Conservation (phyloP, 2,113 vertebrate genomes). For the Phoenicopterus ruber region DNA sequence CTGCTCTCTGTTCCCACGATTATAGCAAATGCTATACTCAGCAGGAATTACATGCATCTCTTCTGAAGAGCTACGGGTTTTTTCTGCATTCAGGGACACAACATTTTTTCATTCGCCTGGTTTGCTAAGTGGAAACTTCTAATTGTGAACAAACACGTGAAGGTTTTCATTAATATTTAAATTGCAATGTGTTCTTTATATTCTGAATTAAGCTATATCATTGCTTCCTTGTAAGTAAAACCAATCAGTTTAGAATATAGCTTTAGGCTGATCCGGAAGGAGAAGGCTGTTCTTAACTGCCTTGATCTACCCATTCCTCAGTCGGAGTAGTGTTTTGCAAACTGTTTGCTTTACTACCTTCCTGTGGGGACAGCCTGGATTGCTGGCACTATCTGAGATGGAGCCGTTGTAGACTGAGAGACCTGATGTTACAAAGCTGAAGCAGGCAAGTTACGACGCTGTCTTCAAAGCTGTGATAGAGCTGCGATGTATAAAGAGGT, state of each 20-base stretch:
- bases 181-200: neutral
- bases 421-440: neutral
- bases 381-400: neutral
- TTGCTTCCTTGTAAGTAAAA: neutral
- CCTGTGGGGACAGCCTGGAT: neutral
- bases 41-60: neutral
- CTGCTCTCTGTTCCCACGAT: constrained; percentile 23
- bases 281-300: neutral
- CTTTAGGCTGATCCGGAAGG: neutral
- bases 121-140: neutral
- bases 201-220: neutral
- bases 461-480: neutral
- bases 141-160: neutral
- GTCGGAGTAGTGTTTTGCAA: neutral
- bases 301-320: neutral
- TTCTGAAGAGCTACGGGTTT: neutral
- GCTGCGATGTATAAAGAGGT: neutral
- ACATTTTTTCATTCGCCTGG: neutral
- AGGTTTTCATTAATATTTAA: neutral
- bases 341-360: neutral
- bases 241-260: neutral
- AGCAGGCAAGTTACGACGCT: neutral
- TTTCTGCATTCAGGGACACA: neutral
- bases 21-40: neutral
- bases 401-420: neutral